phyloP scores from a whole-genome alignment of 2,888 invertebrate genomes.

The Platycnemis pennipes region DNA sequence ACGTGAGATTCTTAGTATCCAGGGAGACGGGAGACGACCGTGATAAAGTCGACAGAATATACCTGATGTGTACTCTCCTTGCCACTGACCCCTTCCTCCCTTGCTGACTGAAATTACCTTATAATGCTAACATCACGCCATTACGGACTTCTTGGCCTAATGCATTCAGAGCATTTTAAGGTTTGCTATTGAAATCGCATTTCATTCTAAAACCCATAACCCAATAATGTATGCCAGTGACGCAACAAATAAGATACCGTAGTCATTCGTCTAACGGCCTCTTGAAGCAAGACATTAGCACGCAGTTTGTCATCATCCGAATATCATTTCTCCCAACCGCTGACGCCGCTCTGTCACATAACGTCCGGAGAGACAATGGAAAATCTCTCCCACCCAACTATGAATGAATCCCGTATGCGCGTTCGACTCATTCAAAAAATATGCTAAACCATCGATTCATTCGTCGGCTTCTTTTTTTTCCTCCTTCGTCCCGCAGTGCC shows the following conservation, averaged over 20 bases:
- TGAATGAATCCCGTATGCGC: background rate
- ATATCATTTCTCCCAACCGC: constrained; percentile 37
- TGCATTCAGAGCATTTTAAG: background rate
- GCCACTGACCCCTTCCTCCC: no score
- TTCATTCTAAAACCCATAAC: background rate
- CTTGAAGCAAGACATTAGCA: background rate
- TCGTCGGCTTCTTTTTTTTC: background rate
- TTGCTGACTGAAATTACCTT: no score
- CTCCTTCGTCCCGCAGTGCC: background rate
- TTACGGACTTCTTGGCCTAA: no score
- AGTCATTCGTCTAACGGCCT: background rate
- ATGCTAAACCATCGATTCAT: constrained; percentile 17
- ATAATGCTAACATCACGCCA: no score
- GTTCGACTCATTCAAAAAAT: background rate
- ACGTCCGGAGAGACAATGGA: background rate
- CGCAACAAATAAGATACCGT: background rate
- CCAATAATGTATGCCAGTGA: background rate
- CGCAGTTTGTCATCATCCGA: constrained; percentile 53
- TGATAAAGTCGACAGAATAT: no score
- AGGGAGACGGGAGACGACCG: no score
- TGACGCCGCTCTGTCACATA: background rate
- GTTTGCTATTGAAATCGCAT: background rate
- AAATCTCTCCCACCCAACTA: background rate
- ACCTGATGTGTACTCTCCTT: no score
- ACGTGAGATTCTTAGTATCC: no score